Conservation (phyloP, 2,888 invertebrate genomes). For the Agrochola lychnidis region DNA sequence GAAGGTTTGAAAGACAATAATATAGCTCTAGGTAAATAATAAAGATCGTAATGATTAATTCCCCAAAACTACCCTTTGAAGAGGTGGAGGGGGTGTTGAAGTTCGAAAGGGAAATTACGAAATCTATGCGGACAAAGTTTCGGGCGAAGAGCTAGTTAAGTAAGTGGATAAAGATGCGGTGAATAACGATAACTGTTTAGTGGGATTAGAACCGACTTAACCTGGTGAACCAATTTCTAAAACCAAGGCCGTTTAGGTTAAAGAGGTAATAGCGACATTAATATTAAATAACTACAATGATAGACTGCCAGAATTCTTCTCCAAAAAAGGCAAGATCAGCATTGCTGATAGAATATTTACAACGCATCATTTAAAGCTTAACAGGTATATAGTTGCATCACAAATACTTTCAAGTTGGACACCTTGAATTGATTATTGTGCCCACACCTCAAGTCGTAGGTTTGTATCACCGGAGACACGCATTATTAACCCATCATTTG, state of each 20-base stretch:
- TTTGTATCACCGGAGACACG: conserved; percentile 36
- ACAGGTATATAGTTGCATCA: conserved; percentile 63
- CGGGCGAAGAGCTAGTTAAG: not conserved
- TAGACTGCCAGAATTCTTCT: conserved; percentile 34
- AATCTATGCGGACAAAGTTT: not conserved
- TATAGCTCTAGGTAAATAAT: not conserved
- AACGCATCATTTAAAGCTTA: conserved; percentile 27
- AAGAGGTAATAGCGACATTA: not conserved
- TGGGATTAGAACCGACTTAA: not conserved
- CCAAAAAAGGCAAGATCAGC: conserved; percentile 38
- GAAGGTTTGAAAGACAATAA: not conserved
- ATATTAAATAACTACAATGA: conserved; percentile 28
- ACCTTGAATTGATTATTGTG: conserved; percentile 59
- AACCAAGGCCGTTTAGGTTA: not conserved
- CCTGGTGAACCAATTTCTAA: not conserved
- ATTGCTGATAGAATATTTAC: conserved; percentile 50
- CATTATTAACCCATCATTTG: conserved; percentile 52
- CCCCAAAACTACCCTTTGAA: not conserved
- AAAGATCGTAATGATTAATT: not conserved
- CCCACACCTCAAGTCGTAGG: conserved; percentile 58
- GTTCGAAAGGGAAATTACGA: not conserved
- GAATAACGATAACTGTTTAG: not conserved
- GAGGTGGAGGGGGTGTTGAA: not conserved
- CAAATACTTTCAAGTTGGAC: conserved; percentile 50
- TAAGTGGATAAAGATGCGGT: not conserved